These are phyloP conservation scores for Atherinosoma microstoma DNA, from an alignment of 2,797 vertebrate species.

Conservation along the genomic window DNA sequence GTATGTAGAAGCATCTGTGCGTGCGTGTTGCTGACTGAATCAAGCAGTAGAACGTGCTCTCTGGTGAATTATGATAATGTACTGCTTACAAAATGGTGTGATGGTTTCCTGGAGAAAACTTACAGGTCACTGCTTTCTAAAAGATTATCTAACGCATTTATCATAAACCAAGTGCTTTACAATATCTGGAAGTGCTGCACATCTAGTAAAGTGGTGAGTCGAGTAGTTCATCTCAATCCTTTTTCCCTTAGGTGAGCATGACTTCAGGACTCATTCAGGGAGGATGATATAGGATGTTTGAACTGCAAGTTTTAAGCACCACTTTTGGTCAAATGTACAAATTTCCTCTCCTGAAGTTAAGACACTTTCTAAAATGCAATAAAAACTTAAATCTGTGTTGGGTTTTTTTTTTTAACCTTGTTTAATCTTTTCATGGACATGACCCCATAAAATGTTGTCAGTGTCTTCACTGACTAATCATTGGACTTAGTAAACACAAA, in stretches of 20 bases:
- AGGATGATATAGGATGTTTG: not conserved
- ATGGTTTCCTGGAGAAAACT: slow-evolving; percentile 53
- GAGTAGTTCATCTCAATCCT: not conserved
- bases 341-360: not conserved
- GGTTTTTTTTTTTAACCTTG: too few relatives aligned
- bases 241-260: not conserved
- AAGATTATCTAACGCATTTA: slow-evolving; percentile 53
- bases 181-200: slow-evolving; percentile 32
- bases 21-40: slow-evolving; percentile 29
- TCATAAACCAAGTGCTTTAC: slow-evolving; percentile 45
- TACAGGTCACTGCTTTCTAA: slow-evolving; percentile 56
- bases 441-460: too few relatives aligned
- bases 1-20: slow-evolving; percentile 5
- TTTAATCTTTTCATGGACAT: not conserved
- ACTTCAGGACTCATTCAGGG: not conserved
- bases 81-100: slow-evolving; percentile 39
- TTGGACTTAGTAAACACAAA: too few relatives aligned
- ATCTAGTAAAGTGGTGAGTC: slow-evolving; percentile 19
- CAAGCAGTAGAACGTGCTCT: slow-evolving; percentile 35
- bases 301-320: not conserved
- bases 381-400: too few relatives aligned
- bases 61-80: slow-evolving; percentile 57
- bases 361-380: too few relatives aligned
- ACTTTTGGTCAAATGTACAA: not conserved
- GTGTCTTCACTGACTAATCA: too few relatives aligned